Base-by-base conservation (phyloP, 2,797 vertebrate species). In the Nyctibius grandis region DNA sequence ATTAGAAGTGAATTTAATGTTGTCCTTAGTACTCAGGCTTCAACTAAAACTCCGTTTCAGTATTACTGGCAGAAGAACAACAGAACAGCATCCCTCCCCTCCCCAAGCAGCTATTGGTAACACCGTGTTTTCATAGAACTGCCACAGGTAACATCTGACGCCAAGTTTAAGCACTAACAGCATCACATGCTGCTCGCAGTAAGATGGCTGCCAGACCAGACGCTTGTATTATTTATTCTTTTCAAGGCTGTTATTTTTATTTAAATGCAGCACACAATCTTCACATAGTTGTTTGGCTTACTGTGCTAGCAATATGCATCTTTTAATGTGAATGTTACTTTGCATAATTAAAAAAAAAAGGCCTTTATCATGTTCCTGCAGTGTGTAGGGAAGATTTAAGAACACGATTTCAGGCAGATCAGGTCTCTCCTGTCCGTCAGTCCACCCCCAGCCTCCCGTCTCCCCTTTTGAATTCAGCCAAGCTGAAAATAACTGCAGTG, bases 141-240 rank as follows among this genome's bases (percentile, higher is more conserved):
- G 56, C 40, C 56, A 76, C 50, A 42, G 60, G 60, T 73, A 76
- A 42, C 21, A 47, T 9, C 12, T 7, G 13, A 70, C 4, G 38
- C 51, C 68, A 42, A 72, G 42, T 22, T 70, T 12, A 57, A 68
- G 59, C 31, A 11, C 3, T 68, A 44, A 42, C 53, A 75, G 76
- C 73, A 59, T 14, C 60, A n/a, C 28, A 48, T 7, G 26, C 88
- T 73, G 89, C 82, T 80, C 53, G 28, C 72, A 21, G 47, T 45
- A 95, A 96, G 56, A 96, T 94, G 94, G 94, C 90, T 95, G 93
- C 94, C 94, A 85, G 28, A 54, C 2, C 82, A 90, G 57, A 83
- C 7, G 5, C 31, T 72, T 45, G 26, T 29, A 3, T 45, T 56
- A 48, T 50, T 86, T 84, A 47, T 15, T 64, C 64, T 17, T 80